phyloP scores from a whole-genome alignment of 2,113 vertebrate genomes.

The Melanerpes aurifrons region DNA sequence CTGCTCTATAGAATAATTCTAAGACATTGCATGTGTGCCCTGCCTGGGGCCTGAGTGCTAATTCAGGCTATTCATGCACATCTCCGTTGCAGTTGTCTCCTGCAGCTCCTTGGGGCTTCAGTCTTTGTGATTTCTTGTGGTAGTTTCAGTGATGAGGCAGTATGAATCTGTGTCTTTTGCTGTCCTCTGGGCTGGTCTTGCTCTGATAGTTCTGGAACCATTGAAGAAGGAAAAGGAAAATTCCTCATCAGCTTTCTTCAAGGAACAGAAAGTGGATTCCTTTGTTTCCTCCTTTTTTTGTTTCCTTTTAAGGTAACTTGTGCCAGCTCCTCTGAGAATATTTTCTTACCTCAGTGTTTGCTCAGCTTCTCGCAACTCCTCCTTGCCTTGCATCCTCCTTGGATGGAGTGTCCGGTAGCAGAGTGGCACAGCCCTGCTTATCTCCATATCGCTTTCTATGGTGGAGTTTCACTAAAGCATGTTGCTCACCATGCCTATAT shows the following conservation, averaged over 20 bases:
- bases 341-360: background rate
- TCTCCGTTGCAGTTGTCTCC: background rate
- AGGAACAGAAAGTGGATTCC: background rate
- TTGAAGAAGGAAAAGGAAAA: background rate
- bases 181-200: background rate
- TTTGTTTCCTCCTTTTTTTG: background rate
- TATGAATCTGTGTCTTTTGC: background rate
- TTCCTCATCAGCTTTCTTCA: background rate
- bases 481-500: background rate
- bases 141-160: background rate
- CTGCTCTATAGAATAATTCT: background rate
- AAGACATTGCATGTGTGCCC: background rate
- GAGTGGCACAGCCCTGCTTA: background rate
- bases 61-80: background rate
- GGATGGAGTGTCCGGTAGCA: background rate
- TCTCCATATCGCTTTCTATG: fast-evolving
- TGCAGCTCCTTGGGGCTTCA: background rate
- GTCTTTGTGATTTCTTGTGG: background rate
- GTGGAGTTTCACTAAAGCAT: background rate
- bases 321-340: background rate
- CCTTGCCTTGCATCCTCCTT: background rate
- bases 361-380: background rate
- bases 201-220: background rate
- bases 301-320: conserved; percentile 8
- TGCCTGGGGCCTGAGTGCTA: background rate